These are phyloP conservation scores for Cheilosia vernalis DNA, from an alignment of 2,888 invertebrate species.

Conservation along the genomic window DNA sequence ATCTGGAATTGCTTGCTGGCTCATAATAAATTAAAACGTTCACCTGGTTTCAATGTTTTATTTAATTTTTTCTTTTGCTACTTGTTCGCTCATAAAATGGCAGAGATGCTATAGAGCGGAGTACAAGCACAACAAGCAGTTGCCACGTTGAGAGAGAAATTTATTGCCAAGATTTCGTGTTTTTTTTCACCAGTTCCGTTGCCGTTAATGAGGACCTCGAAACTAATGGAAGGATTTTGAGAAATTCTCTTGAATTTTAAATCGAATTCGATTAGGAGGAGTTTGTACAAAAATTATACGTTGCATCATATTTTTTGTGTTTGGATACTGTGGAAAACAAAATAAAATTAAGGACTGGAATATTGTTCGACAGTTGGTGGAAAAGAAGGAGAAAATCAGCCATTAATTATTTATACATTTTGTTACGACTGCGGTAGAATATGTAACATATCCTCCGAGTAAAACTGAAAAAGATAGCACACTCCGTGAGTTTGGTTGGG, in stretches of 20 bases:
- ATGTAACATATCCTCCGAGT: too few relatives aligned
- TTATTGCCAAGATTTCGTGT: constrained; percentile 1
- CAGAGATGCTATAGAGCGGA: neutral
- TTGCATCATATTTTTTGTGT: too few relatives aligned
- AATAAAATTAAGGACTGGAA: too few relatives aligned
- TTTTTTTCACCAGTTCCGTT: neutral
- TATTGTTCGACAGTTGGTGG: too few relatives aligned
- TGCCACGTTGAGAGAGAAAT: neutral
- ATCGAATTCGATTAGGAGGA: neutral
- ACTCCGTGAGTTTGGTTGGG: too few relatives aligned
- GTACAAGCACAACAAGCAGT: neutral
- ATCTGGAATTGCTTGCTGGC: constrained; percentile 21
- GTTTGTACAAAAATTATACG: too few relatives aligned
- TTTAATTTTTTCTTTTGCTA: constrained; percentile 12
- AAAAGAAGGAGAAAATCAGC: too few relatives aligned
- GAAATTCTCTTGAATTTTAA: constrained; percentile 1
- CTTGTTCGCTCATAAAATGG: constrained; percentile 20
- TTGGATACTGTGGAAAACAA: too few relatives aligned
- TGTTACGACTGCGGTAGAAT: too few relatives aligned
- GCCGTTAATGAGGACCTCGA: neutral
- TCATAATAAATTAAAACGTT: constrained; percentile 61
- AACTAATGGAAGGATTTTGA: neutral
- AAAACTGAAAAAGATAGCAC: too few relatives aligned
- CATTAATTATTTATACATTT: too few relatives aligned
- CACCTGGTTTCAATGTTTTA: constrained; percentile 35